Evolutionary conservation across 2,797 vertebrate genomes (phyloP).

Genomic region (Chaetodon trifasciatus): DNA sequence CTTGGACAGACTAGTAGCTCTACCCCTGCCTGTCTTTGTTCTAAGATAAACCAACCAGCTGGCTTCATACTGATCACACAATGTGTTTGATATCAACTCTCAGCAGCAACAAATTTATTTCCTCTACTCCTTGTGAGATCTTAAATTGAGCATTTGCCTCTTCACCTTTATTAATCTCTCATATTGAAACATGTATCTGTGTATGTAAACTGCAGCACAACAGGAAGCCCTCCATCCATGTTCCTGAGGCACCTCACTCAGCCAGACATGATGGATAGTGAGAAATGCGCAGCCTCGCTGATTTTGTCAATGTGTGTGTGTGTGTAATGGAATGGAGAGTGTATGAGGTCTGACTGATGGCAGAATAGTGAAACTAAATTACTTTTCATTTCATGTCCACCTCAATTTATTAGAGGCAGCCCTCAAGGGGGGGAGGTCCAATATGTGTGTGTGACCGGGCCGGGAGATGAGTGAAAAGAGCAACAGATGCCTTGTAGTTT

Average conservation of each 20-base stretch:
- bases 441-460: slow-evolving; percentile 45
- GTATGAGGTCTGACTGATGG: slow-evolving; percentile 45
- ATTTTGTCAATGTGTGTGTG: slow-evolving; percentile 15
- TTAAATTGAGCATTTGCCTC: not conserved
- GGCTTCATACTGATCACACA: too few relatives aligned
- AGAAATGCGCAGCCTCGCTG: slow-evolving; percentile 20
- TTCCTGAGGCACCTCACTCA: slow-evolving; percentile 19
- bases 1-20: too few relatives aligned
- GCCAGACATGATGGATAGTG: slow-evolving; percentile 1
- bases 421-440: slow-evolving; percentile 50
- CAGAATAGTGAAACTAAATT: slow-evolving; percentile 65
- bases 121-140: not conserved
- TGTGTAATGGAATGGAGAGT: slow-evolving; percentile 21
- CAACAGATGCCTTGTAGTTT: slow-evolving; percentile 53
- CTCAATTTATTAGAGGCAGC: slow-evolving; percentile 76
- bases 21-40: too few relatives aligned
- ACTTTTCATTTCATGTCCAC: slow-evolving; percentile 75
- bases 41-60: too few relatives aligned
- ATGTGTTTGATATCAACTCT: not conserved
- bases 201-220: not conserved
- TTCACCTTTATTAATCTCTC: not conserved
- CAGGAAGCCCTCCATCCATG: not conserved
- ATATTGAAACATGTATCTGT: slow-evolving; percentile 8
- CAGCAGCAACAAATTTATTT: too few relatives aligned
- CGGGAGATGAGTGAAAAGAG: slow-evolving; percentile 53